Percentiles rank a stretch among this genome's conserved stretches.
These are phyloP conservation scores for Danio choprae DNA, from an alignment of 2,797 vertebrate genomes.

Conservation along the genomic window DNA sequence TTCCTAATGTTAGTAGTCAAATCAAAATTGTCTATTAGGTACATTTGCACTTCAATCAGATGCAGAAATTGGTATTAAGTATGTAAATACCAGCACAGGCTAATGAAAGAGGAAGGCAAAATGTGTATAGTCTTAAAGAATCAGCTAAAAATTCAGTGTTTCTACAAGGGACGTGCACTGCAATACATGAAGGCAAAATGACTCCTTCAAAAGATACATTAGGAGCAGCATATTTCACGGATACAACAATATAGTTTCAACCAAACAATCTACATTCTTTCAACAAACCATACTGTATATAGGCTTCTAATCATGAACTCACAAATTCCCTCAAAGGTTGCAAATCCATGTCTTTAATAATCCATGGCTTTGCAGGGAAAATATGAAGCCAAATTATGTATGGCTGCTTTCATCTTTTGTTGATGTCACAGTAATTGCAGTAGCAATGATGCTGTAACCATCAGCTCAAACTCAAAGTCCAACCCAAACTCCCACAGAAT, in stretches of 20 bases:
- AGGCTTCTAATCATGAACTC: background rate
- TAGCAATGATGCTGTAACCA: too few relatives aligned
- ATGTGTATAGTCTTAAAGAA: background rate
- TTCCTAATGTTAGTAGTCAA: background rate
- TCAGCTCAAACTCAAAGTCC: too few relatives aligned
- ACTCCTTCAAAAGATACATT: background rate
- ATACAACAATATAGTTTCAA: conserved; percentile 4
- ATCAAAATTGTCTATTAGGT: conserved; percentile 19
- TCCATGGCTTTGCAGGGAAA: too few relatives aligned
- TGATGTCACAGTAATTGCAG: too few relatives aligned
- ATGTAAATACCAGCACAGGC: background rate
- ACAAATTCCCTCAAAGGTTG: background rate
- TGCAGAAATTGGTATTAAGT: background rate
- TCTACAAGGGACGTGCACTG: background rate
- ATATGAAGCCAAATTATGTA: too few relatives aligned
- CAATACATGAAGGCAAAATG: background rate
- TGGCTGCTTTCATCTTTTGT: too few relatives aligned
- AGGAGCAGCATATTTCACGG: background rate
- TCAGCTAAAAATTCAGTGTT: background rate
- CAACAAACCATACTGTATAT: background rate
- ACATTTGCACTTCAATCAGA: background rate
- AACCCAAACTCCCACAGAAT: too few relatives aligned
- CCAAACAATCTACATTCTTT: background rate
- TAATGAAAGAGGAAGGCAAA: conserved; percentile 17
- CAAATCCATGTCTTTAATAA: too few relatives aligned